Evolutionary conservation across 1,140 invertebrate genomes (phyloP).

Genomic region (Homarus americanus): DNA sequence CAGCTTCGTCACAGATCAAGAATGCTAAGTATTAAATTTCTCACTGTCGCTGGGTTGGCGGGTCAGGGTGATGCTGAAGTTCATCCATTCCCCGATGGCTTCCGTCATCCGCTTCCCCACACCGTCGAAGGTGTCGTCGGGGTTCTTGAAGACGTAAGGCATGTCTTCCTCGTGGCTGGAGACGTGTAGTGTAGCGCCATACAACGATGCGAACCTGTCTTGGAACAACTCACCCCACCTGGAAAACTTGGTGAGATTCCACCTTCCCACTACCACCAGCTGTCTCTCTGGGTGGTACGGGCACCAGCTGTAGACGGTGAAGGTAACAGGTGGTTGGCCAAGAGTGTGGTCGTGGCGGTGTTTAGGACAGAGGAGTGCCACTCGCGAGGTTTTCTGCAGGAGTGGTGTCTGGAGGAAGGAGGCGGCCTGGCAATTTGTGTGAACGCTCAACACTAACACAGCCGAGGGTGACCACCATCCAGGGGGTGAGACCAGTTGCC

Average conservation of each 20-base stretch:
- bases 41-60: constrained; percentile 4
- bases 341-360: background rate
- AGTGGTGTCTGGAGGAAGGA: constrained; percentile 1
- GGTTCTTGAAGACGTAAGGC: constrained; percentile 10
- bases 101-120: constrained; percentile 9
- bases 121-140: constrained; percentile 7
- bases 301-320: background rate
- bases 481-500: background rate
- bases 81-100: constrained; percentile 17
- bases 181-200: constrained; percentile 9
- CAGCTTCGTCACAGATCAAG: background rate
- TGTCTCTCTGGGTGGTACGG: background rate
- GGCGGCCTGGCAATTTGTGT: background rate
- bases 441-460: background rate
- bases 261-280: background rate
- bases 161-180: constrained; percentile 16
- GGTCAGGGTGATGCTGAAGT: constrained; percentile 11
- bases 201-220: constrained; percentile 26
- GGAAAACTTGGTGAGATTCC: background rate
- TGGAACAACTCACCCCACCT: constrained; percentile 23
- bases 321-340: background rate
- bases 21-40: background rate
- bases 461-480: background rate
- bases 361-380: constrained; percentile 7
- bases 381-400: background rate